Conservation (phyloP, 92 coral and sea anemone species). For the Paragorgia papillata region DNA sequence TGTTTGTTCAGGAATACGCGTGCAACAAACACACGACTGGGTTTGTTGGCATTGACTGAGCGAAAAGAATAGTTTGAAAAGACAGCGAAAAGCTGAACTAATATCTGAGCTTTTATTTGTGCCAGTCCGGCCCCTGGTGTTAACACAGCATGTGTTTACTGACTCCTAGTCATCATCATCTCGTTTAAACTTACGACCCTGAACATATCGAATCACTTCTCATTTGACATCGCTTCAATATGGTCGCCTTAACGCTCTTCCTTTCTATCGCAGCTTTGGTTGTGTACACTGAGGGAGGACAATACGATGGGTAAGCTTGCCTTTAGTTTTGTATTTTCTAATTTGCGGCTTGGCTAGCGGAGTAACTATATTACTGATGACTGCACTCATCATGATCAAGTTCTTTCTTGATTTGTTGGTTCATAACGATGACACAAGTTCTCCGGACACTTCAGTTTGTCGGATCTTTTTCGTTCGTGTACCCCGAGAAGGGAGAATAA, state of each 20-base stretch:
- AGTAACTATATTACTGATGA: no score
- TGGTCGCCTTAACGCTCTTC: constrained; percentile 1
- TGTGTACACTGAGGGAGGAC: constrained; percentile 1
- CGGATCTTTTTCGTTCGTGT: no score
- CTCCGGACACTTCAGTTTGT: no score
- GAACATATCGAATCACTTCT: constrained; percentile 26
- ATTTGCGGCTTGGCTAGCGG: no score
- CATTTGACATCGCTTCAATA: neutral
- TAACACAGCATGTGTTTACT: constrained; percentile 25
- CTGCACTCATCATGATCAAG: no score
- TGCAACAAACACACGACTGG: no score
- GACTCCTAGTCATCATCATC: neutral
- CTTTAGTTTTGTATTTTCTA: no score
- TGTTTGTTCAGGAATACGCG: neutral
- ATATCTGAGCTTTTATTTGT: neutral
- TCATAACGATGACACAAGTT: no score
- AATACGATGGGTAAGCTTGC: constrained; percentile 23
- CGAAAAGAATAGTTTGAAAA: no score
- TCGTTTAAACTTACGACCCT: constrained; percentile 8
- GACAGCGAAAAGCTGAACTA: neutral
- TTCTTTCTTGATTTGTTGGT: no score
- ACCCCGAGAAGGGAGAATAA: no score
- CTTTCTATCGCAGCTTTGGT: neutral
- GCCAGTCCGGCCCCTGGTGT: neutral
- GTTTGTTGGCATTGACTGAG: no score